Percentiles rank a stretch among this genome's conserved stretches.
These are phyloP conservation scores for Hirtodrosophila histrioides DNA, from an alignment of 2,888 invertebrate species.

Conservation along the genomic window DNA sequence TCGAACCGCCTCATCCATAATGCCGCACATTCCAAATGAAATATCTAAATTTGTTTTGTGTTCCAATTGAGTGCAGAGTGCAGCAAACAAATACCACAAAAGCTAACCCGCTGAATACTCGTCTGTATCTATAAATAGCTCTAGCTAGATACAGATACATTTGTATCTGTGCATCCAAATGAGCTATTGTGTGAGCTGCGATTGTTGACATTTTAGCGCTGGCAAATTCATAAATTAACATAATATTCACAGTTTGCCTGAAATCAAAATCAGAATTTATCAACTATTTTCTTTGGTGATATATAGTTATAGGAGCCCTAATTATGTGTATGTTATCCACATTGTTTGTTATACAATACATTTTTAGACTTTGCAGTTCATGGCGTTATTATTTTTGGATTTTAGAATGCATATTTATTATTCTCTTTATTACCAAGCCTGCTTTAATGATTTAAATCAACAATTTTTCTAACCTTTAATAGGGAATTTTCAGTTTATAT, in stretches of 20 bases:
- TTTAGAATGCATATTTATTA: too few relatives aligned
- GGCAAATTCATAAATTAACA: conserved; percentile 10
- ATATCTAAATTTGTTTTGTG: conserved; percentile 38
- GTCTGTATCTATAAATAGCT: neutral
- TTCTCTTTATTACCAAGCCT: too few relatives aligned
- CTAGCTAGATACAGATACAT: neutral
- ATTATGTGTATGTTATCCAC: too few relatives aligned
- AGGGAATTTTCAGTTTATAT: too few relatives aligned
- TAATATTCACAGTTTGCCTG: neutral
- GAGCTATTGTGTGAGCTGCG: neutral
- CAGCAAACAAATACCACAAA: conserved; percentile 3
- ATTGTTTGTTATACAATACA: too few relatives aligned
- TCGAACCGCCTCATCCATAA: neutral
- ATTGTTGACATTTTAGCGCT: conserved; percentile 18
- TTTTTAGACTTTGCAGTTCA: too few relatives aligned
- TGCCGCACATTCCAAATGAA: conserved; percentile 12
- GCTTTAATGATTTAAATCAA: too few relatives aligned
- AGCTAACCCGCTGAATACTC: conserved; percentile 6
- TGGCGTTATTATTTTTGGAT: too few relatives aligned
- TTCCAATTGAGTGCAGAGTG: conserved; percentile 21
- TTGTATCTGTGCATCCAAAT: neutral
- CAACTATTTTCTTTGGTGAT: too few relatives aligned
- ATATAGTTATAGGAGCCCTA: too few relatives aligned
- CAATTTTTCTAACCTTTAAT: too few relatives aligned
- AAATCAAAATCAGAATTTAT: too few relatives aligned